Conservation (phyloP, 2,797 vertebrate genomes). For the Scyliorhinus canicula region DNA sequence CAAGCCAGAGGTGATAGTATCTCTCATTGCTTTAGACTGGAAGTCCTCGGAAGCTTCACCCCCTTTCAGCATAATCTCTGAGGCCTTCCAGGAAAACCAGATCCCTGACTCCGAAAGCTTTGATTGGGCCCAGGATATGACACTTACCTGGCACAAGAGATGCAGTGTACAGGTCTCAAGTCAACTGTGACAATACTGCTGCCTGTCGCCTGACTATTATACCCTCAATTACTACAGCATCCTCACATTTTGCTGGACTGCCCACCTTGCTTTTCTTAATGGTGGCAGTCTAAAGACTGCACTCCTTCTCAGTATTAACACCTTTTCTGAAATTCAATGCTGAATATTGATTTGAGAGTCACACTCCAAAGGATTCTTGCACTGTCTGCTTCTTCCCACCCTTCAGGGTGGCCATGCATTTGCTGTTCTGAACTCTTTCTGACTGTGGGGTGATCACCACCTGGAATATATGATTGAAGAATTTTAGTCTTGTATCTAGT, state of each 20-base stretch:
- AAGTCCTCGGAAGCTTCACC: too few relatives aligned
- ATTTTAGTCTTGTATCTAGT: background rate
- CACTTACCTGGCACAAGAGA: background rate
- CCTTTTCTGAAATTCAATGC: background rate
- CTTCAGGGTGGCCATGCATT: background rate
- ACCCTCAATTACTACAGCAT: background rate
- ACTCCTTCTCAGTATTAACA: too few relatives aligned
- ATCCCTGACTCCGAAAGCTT: too few relatives aligned
- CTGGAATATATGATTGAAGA: background rate
- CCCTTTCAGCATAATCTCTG: too few relatives aligned
- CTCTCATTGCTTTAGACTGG: too few relatives aligned
- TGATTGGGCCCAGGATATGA: too few relatives aligned
- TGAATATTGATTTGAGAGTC: background rate
- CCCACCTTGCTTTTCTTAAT: background rate
- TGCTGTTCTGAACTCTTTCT: background rate
- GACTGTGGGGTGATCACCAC: background rate
- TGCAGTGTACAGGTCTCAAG: background rate
- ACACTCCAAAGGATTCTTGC: background rate
- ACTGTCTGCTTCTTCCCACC: background rate
- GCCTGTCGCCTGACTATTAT: background rate
- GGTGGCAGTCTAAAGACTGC: background rate
- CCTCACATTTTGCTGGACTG: background rate
- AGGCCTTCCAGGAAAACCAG: too few relatives aligned
- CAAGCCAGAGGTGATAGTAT: too few relatives aligned
- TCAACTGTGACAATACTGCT: background rate